Percentiles rank a stretch among this genome's conserved stretches.
phyloP scores from a whole-genome alignment of 2,113 vertebrate species.

The Panurus biarmicus region DNA sequence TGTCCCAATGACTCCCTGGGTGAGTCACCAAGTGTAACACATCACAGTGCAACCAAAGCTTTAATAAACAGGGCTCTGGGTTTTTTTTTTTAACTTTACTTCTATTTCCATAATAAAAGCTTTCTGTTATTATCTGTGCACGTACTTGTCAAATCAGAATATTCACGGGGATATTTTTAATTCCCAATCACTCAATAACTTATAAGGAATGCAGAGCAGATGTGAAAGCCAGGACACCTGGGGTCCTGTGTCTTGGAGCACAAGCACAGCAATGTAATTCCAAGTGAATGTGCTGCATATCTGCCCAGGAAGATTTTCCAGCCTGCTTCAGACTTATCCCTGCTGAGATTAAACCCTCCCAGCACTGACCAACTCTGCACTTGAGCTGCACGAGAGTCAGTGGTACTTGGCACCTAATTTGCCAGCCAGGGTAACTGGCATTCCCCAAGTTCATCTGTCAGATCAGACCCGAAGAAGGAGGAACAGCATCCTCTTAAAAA shows the following conservation, averaged over 20 bases:
- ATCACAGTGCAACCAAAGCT: neutral
- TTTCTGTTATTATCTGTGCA: constrained; percentile 14
- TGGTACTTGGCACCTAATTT: neutral
- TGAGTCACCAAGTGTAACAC: constrained; percentile 9
- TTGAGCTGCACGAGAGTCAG: neutral
- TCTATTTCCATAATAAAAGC: constrained; percentile 47
- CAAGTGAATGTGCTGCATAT: fast-evolving
- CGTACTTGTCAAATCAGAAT: constrained; percentile 18
- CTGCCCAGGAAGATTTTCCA: neutral
- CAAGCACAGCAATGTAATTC: neutral
- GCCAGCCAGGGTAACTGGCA: neutral
- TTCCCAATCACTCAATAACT: neutral
- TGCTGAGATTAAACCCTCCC: neutral
- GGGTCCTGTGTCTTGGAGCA: neutral
- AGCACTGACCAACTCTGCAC: neutral
- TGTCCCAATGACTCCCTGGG: neutral
- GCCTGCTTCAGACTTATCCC: neutral
- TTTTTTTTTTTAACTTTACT: neutral
- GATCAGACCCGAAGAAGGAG: neutral
- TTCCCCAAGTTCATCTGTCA: neutral
- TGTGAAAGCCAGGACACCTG: neutral
- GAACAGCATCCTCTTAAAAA: neutral
- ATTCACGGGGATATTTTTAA: constrained; percentile 16
- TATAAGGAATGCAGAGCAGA: neutral
- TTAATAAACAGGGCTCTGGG: neutral